These are phyloP conservation scores for Premnoplex brunnescens DNA, from an alignment of 2,797 vertebrate genomes.

Conservation along the genomic window DNA sequence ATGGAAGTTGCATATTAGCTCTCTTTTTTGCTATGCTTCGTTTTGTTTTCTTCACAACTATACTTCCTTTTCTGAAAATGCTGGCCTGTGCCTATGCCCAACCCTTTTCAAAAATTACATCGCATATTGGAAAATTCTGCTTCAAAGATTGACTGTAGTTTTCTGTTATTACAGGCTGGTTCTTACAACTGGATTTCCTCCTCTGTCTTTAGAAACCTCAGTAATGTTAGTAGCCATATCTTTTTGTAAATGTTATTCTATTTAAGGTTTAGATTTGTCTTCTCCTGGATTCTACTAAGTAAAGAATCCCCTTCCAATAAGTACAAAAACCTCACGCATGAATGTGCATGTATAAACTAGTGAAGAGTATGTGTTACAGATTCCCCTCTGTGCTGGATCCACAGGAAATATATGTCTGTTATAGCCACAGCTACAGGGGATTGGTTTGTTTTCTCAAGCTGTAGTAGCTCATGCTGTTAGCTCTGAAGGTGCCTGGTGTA, in stretches of 20 bases:
- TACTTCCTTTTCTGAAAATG: background rate
- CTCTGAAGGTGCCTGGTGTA: constrained; percentile 51
- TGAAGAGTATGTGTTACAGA: constrained; percentile 48
- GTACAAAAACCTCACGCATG: constrained; percentile 21
- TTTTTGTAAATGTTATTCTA: constrained; percentile 28
- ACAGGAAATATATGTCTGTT: constrained; percentile 50
- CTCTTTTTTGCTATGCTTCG: background rate
- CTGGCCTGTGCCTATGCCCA: background rate
- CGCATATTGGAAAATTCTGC: background rate
- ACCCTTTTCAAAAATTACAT: background rate
- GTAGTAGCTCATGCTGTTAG: constrained; percentile 58
- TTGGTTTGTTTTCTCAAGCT: constrained; percentile 61
- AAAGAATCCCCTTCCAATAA: background rate
- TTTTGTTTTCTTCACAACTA: background rate
- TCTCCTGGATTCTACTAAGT: background rate
- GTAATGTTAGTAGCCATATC: background rate
- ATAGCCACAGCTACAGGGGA: constrained; percentile 57
- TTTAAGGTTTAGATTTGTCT: constrained; percentile 20
- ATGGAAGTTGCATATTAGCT: background rate
- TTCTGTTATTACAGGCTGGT: background rate
- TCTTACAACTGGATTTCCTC: background rate
- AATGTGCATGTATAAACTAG: constrained; percentile 40
- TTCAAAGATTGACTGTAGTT: background rate
- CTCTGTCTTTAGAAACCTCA: background rate
- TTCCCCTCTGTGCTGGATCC: constrained; percentile 58